These are phyloP conservation scores for Montipora cactus DNA, from an alignment of 64 coral and sea anemone species.

Conservation along the genomic window DNA sequence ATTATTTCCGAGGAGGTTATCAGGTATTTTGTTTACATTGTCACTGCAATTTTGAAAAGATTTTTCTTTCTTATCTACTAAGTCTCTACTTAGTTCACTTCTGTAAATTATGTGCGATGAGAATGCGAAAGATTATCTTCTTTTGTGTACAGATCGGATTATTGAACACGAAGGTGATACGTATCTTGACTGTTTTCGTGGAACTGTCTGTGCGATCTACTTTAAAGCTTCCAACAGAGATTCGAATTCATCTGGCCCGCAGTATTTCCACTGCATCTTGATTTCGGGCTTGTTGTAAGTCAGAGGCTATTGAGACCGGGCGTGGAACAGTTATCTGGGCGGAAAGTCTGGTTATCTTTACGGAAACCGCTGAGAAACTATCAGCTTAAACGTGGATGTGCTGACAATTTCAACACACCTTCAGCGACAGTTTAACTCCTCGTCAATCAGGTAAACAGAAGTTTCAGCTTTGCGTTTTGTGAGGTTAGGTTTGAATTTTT, in stretches of 20 bases:
- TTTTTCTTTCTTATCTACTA: background rate
- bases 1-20: too few species aligned
- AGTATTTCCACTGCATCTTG: background rate
- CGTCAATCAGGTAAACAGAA: background rate
- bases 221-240: background rate
- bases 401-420: conserved; percentile 22
- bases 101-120: background rate
- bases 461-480: background rate
- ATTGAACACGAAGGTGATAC: background rate
- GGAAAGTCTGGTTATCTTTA: background rate
- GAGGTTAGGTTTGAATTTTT: background rate
- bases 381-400: background rate
- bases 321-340: background rate
- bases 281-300: background rate
- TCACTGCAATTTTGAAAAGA: background rate
- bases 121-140: conserved; percentile 22
- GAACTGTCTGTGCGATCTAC: background rate
- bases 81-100: background rate
- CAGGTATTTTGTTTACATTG: background rate
- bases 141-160: background rate
- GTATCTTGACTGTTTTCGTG: background rate
- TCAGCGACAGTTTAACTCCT: background rate
- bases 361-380: background rate
- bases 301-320: background rate
- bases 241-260: background rate